A percentile compares a stretch with the other conserved stretches of the same genome.
Evolutionary conservation across 2,888 invertebrate species (phyloP).

Genomic region (Drosophila mimica): DNA sequence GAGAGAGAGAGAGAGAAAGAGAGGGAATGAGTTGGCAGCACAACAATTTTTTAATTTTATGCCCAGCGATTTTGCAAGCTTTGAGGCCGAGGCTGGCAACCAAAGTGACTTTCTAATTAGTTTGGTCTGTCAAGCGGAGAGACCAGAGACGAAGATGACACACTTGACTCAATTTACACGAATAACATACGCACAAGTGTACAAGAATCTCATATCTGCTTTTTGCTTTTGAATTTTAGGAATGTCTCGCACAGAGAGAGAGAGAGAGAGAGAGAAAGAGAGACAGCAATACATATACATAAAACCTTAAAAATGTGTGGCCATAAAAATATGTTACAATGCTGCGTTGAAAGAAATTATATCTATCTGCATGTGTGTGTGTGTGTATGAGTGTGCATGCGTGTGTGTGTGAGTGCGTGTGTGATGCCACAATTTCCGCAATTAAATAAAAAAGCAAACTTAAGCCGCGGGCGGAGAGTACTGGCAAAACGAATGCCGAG

Average conservation of each 20-base stretch:
- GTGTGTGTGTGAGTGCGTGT: conserved; percentile 49
- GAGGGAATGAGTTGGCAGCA: conserved; percentile 25
- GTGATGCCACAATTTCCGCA: conserved; percentile 78
- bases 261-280: neutral
- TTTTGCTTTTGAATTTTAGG: conserved; percentile 73
- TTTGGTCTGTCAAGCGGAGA: conserved; percentile 70
- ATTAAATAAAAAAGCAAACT: conserved; percentile 81
- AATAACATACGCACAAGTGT: conserved; percentile 40
- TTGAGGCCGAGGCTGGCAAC: conserved; percentile 32
- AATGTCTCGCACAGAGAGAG: conserved; percentile 49
- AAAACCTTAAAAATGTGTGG: conserved; percentile 65
- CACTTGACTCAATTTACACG: conserved; percentile 76
- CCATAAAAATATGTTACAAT: conserved; percentile 80
- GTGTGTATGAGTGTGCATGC: conserved; percentile 9
- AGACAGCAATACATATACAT: conserved; percentile 31
- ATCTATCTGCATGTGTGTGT: conserved; percentile 37
- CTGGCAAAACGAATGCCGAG: conserved; percentile 68
- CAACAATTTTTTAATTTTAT: conserved; percentile 76
- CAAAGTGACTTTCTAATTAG: conserved; percentile 80
- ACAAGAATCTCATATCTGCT: conserved; percentile 72
- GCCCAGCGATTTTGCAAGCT: conserved; percentile 62
- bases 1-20: neutral
- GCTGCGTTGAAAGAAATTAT: conserved; percentile 75
- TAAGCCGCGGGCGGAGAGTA: conserved; percentile 63
- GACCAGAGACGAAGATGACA: conserved; percentile 51